These are phyloP conservation scores for Ormyrus pomaceus DNA, from an alignment of 2,888 invertebrate species.

Conservation along the genomic window DNA sequence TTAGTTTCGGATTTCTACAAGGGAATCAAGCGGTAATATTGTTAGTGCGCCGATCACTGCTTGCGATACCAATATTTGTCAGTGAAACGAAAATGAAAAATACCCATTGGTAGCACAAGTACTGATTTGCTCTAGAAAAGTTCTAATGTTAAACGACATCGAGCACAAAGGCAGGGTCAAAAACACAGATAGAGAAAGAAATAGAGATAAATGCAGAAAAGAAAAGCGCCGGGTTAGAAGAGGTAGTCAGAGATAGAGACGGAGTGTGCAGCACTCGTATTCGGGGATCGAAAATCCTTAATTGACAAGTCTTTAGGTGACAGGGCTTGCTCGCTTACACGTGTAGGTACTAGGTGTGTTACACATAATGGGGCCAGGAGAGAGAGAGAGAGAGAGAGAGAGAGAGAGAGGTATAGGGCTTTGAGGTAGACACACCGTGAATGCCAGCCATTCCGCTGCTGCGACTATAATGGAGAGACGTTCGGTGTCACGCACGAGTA, in stretches of 20 bases:
- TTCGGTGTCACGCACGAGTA: slow-evolving; percentile 45
- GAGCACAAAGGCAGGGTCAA: background rate
- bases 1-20: too few relatives aligned
- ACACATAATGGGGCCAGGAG: slow-evolving; percentile 33
- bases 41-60: too few relatives aligned
- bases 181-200: background rate
- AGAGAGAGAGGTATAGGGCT: slow-evolving; percentile 1
- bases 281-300: slow-evolving; percentile 19
- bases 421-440: slow-evolving; percentile 20
- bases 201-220: slow-evolving; percentile 2
- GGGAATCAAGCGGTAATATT: too few relatives aligned
- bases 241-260: too few relatives aligned
- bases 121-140: background rate
- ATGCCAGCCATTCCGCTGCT: slow-evolving; percentile 33
- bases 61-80: too few relatives aligned
- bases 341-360: slow-evolving; percentile 7
- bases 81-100: too few relatives aligned
- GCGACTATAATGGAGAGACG: slow-evolving; percentile 40
- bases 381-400: background rate
- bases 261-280: background rate
- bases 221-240: background rate
- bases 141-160: slow-evolving; percentile 17
- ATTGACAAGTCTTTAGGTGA: slow-evolving; percentile 10
- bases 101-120: too few relatives aligned
- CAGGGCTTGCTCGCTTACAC: background rate